Evolutionary conservation across 2,888 invertebrate species (phyloP).

Genomic region (Dastarcus helophoroides): DNA sequence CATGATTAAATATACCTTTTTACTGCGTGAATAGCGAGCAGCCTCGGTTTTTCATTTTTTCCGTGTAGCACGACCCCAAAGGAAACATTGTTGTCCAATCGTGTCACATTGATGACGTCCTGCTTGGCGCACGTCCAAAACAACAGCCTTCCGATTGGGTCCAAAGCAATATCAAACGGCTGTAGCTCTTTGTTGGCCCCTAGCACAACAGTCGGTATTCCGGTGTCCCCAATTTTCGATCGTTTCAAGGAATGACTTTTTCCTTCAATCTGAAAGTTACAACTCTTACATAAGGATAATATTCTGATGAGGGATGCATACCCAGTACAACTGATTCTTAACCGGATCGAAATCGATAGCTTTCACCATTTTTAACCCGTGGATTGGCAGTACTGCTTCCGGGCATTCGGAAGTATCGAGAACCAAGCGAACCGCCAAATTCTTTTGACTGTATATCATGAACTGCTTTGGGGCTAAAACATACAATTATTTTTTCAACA

Average conservation of each 20-base stretch:
- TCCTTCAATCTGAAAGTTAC: conserved; percentile 66
- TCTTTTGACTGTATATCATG: conserved; percentile 75
- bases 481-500: conserved; percentile 7
- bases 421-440: conserved; percentile 68
- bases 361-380: conserved; percentile 64
- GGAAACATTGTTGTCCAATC: conserved; percentile 52
- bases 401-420: conserved; percentile 71
- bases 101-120: conserved; percentile 82
- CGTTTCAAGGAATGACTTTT: conserved; percentile 62
- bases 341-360: conserved; percentile 83
- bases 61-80: conserved; percentile 61
- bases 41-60: conserved; percentile 69
- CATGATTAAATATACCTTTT: conserved; percentile 57
- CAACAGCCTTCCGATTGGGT: conserved; percentile 69
- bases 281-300: neutral
- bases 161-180: conserved; percentile 77
- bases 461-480: conserved; percentile 71
- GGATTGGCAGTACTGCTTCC: conserved; percentile 68
- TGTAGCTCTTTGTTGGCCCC: conserved; percentile 42
- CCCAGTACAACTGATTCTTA: conserved; percentile 59
- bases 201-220: conserved; percentile 44
- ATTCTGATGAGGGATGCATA: no score
- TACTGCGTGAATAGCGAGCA: conserved; percentile 72
- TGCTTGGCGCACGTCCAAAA: conserved; percentile 82
- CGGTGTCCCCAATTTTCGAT: conserved; percentile 53